phyloP scores from a whole-genome alignment of 2,113 vertebrate species.

The Genyomyrus donnyi region DNA sequence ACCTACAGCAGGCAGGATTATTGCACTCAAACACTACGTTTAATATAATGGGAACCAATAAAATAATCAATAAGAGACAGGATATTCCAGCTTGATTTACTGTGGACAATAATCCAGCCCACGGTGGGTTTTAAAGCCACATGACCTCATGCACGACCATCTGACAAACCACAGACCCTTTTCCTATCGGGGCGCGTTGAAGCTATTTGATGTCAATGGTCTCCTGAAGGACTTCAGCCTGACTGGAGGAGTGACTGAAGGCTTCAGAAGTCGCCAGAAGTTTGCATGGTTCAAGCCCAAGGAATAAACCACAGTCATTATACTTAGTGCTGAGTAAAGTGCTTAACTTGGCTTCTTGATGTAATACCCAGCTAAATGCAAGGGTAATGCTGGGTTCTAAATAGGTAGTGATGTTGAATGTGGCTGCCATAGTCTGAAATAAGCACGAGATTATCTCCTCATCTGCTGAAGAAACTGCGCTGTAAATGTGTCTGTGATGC shows the following conservation, averaged over 20 bases:
- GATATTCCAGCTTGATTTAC: background rate
- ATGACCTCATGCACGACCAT: background rate
- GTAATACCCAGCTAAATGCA: background rate
- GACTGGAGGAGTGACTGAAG: background rate
- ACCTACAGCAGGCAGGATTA: background rate
- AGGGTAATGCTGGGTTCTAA: background rate
- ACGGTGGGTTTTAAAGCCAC: background rate
- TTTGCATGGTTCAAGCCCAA: background rate
- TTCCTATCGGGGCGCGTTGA: too few relatives aligned
- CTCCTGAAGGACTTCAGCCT: background rate
- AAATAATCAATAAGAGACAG: background rate
- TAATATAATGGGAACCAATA: background rate
- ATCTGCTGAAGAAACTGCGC: slow-evolving; percentile 34
- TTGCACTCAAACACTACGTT: background rate
- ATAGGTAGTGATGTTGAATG: slow-evolving; percentile 4
- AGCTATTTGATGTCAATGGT: background rate
- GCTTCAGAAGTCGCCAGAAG: background rate
- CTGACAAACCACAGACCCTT: background rate
- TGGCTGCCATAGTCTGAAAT: background rate
- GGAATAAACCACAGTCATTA: background rate
- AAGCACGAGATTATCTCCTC: slow-evolving; percentile 23
- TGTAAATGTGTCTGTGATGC: slow-evolving; percentile 3
- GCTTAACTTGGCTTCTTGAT: background rate
- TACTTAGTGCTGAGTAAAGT: background rate
- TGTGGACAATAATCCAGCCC: background rate